phyloP scores from a whole-genome alignment of 2,888 invertebrate genomes.

The Caenorhabditis japonica region DNA sequence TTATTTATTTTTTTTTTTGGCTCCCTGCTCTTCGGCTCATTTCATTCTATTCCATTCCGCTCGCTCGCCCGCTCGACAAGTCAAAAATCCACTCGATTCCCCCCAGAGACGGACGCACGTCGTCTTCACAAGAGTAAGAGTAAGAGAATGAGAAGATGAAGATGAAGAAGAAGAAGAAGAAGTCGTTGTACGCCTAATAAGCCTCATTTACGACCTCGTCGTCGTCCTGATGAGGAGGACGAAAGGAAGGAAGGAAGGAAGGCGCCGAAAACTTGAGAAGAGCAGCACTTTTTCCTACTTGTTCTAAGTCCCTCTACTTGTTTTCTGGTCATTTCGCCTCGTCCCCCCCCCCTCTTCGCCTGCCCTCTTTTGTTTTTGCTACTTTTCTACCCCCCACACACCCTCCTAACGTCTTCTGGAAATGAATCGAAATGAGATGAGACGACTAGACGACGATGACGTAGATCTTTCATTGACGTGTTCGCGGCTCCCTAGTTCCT shows the following conservation, averaged over 20 bases:
- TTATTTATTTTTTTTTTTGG: conserved; percentile 9
- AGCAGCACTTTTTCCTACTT: conserved; percentile 22
- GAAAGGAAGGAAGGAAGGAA: conserved; percentile 4
- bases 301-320: too few species aligned
- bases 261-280: conserved; percentile 14
- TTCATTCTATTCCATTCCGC: background rate
- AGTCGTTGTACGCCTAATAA: conserved; percentile 44
- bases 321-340: conserved; percentile 36
- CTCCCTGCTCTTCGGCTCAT: conserved; percentile 12
- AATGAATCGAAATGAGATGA: too few species aligned
- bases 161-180: conserved; percentile 20
- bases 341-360: too few species aligned
- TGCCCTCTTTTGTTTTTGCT: too few species aligned
- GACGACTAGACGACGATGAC: too few species aligned
- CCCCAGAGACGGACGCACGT: too few species aligned
- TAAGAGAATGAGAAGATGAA: conserved; percentile 22
- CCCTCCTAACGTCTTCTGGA: too few species aligned
- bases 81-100: too few species aligned
- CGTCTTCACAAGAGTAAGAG: conserved; percentile 3
- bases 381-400: too few species aligned
- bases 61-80: conserved; percentile 4
- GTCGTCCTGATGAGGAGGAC: conserved; percentile 30
- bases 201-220: conserved; percentile 52
- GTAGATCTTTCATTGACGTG: too few species aligned
- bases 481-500: too few species aligned